Evolutionary conservation across 1,140 invertebrate species (phyloP), one percentile per base, ranked within the genome.

Genomic region (Drosophila navojoa): DNA sequence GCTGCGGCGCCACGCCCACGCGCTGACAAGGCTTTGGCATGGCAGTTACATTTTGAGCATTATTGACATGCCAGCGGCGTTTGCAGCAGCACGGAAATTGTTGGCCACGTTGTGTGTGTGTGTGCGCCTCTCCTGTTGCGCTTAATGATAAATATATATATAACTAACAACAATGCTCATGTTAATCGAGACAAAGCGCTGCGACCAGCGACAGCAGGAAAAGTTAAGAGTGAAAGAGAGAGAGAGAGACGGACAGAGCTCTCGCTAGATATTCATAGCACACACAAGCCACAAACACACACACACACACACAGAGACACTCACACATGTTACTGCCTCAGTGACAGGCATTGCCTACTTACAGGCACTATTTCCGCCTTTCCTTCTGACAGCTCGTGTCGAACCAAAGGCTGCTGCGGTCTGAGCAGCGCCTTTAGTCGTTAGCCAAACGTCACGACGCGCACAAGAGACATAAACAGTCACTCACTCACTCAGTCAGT

Each of bases 41-140:
- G 79, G 67, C 72, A 76, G 69, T 52, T 73, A 82, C 82, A 82
- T 87, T 87, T 59, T 87, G 79, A 87, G 79, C 82, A 87, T 87
- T 87, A 87, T 87, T 87, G 82, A 89, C 82, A 87, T 87, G 82
- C 82, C 82, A 89, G 59, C 79, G 61, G 84, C 84, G 79, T 79
- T 73, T 60, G 50, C 57, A 62, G 13, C 62, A 27, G 27, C 76
- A 81, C 77, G 81, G 81, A 85, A 75, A 79, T 79, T 53, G 67
- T 62, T 79, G 60, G 73, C 38, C 67, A 55, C 63, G 38, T 67
- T 45, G 13, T 40, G 35, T 57, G 58, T 71, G 16, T 44, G 38
- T 63, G 50, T 57, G 59, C 16, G 27, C 29, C 35, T 19, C 78
- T 87, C 82, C 82, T 87, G 82, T 87, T 87, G 82, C 82, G 82